Conservation (phyloP, 2,888 invertebrate genomes). For the Tetranychus truncatus region DNA sequence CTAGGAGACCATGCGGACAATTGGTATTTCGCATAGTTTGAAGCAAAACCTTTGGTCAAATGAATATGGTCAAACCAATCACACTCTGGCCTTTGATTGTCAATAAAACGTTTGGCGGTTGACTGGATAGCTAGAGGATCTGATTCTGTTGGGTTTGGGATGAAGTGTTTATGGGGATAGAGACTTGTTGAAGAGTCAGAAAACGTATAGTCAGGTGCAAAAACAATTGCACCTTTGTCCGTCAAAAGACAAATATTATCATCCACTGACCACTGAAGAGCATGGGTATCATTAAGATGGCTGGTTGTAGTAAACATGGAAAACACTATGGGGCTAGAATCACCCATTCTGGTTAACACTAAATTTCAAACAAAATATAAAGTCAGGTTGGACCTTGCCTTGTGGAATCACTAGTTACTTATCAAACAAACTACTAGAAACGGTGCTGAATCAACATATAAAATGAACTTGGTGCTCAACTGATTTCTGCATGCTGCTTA, state of each 20-base stretch:
- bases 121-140: not conserved
- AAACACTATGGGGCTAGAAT: not conserved
- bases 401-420: too few relatives aligned
- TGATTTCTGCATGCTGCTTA: too few relatives aligned
- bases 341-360: too few relatives aligned
- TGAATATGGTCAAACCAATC: not conserved
- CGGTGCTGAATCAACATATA: too few relatives aligned
- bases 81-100: not conserved
- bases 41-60: not conserved
- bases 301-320: not conserved
- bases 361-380: too few relatives aligned
- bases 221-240: not conserved
- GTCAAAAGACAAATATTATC: constrained; percentile 2
- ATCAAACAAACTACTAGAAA: too few relatives aligned
- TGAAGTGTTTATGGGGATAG: constrained; percentile 5
- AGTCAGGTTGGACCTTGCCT: too few relatives aligned
- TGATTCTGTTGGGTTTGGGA: not conserved
- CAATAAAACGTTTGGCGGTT: not conserved
- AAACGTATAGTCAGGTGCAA: not conserved
- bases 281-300: not conserved
- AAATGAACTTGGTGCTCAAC: too few relatives aligned
- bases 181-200: not conserved
- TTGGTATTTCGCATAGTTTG: not conserved
- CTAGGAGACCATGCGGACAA: constrained; percentile 4
- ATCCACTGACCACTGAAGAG: not conserved